Base-by-base conservation (phyloP, 2,113 vertebrate species). In the Isichthys henryi region DNA sequence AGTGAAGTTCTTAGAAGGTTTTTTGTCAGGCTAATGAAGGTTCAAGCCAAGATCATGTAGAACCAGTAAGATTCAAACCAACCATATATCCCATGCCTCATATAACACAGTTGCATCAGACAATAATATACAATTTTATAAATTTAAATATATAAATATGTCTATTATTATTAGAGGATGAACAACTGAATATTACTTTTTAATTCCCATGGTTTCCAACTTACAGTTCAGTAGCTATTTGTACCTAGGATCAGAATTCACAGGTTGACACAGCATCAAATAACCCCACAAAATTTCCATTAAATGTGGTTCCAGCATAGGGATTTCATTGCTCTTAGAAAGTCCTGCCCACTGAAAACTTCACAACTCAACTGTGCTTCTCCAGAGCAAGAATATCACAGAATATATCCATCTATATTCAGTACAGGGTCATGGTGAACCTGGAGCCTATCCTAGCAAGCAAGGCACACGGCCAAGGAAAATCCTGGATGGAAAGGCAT, bases 281-380 rank as follows among this genome's bases (percentile, higher is more conserved):
- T 21, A 1, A n/a, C 23, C 58, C 58, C 58, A 66, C 90, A 43
- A 6, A 66, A 1, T 31, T 5, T n/a, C 91, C 89, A 86, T 94
- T 92, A 93, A 94, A 4, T 53, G 15, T 21, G 17, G 52, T 53
- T 93, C 92, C 88, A 15, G 92, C 94, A 92, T 89, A 66, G 23
- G 58, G n/a, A 66, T 66, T 87, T 92, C 89, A 88, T 88, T 92
- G 92, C 93, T 94, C 92, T 94, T 92, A 93, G 88, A 91, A 89
- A 91, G 85, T 23, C 46, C 52, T 8, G 43, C 84, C 6, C 50
- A 58, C 89, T n/a, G 89, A 91, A 43, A 92, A 89, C 90, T 88
- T 82, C 88, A 92, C 93, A 92, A 92, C 23, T 9, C 56, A 56
- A 17, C 52, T 46, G 52, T 91, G 56, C 74, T 58, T 48, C 83